Base-by-base conservation (phyloP, 2,113 vertebrate genomes). In the Brachionichthys hirsutus region DNA sequence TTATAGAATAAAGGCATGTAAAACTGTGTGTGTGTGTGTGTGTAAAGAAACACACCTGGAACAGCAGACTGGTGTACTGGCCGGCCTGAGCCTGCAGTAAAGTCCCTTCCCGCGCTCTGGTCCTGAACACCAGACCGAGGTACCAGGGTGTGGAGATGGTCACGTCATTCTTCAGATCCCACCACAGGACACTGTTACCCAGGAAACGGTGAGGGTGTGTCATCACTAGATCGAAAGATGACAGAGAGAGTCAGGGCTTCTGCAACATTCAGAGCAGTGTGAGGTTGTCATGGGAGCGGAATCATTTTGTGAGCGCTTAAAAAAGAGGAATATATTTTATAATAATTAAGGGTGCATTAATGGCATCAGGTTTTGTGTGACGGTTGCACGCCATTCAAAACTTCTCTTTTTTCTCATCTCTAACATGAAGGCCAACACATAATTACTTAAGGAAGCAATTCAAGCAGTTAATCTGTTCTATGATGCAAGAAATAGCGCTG, bases 111-210 rank as follows among this genome's bases (percentile, higher is more conserved):
- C 58, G 80, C 1, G 91, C 89, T 58, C 95, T 91, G 0, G 97
- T 99, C 57, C 97, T 92, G 81, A 99, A 99, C 0, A 94, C 92
- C 75, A 99, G 88, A 9, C 97, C 96, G 72, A 98, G 87, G 82
- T 94, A 98, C 97, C 96, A 99, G 0, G 97, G 97, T 9, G 94
- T 92, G 1, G 94, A 97, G 77, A 99, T 93, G 70, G 92, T 93
- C 72, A 97, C 72, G 0, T 98, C 95, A 2, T 90, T 93, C 87
- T 95, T 98, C 70, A 99, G 94, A 86, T 98, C 95, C 97, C 97
- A 99, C 87, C 91, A 94, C 49, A 98, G 91, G 46, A 91, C 90
- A 16, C 97, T 93, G 62, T 94, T 95, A 63, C 97, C 97, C 56
- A 88, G 92, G 86, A 99, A 98, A 81, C 91, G 94, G 85, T 98